Evolutionary conservation across 2,797 vertebrate species (phyloP), one percentile per base, ranked within the genome.

Genomic region (Perodicticus potto): DNA sequence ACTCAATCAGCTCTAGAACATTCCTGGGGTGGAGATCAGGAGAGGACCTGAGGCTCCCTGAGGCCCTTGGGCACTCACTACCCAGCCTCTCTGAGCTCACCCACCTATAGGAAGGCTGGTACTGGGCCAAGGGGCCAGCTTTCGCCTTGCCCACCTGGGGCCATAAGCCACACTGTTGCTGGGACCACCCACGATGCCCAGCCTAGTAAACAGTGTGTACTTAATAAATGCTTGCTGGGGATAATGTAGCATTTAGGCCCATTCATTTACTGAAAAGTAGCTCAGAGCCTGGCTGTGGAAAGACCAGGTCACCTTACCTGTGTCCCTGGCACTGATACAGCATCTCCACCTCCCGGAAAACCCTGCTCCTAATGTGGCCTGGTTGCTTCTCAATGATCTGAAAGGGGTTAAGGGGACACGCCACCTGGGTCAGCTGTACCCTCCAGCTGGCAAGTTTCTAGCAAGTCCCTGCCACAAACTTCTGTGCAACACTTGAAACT

Each of bases 321-420:
- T 99, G 99, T 67, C 99, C 99, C 98, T 99, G 99, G 98, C 99
- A 99, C 98, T 99, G 99, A 86, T 99, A 99, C 67, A 99, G 98
- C 99, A 99, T 99, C 98, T 99, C 99, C 97, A 99, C 99, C 98
- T 99, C 99, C 53, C 99, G 99, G 98, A 99, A 99, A 86, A 99
- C 99, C 72, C 99, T 98, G 94, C 99, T 99, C 86, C 99, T 99
- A 98, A 99, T 99, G 98, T 99, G 99, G 72, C 99, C 99, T 2
- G 99, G 99, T 97, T 99, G 98, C 97, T 99, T 99, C 98, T 99
- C 99, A 0, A 99, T 99, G 97, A 99, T 99, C 99, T 99, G 98
- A 10, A 98, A 94, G 0, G 4, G 55, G n/a, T 8, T 2, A 17
- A 40, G 61, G 2, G 17, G 22, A 67, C 32, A 22, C 1, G 14